These are phyloP conservation scores for Bothrops alternatus DNA, from an alignment of 2,797 vertebrate genomes.

Conservation along the genomic window DNA sequence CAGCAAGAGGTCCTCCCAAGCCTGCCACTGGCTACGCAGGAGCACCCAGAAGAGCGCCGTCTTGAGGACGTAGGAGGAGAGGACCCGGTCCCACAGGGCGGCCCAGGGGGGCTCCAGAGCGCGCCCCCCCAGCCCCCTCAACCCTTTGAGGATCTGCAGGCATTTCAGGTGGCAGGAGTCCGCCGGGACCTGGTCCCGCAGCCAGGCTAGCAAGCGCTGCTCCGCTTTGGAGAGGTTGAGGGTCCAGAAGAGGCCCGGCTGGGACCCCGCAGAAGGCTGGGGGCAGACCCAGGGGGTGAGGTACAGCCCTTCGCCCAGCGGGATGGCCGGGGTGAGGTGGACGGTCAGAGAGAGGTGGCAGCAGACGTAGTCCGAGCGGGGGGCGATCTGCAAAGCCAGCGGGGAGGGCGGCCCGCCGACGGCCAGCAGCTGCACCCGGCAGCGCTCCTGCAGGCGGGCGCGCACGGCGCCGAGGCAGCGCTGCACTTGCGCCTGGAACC, in stretches of 20 bases:
- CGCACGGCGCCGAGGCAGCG: constrained; percentile 77
- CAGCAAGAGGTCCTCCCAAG: constrained; percentile 79
- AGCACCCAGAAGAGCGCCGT: constrained; percentile 76
- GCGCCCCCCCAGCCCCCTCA: constrained; percentile 77
- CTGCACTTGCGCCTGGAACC: constrained; percentile 83
- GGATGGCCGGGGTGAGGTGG: constrained; percentile 80
- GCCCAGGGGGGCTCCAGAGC: constrained; percentile 70
- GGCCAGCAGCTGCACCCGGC: constrained; percentile 60
- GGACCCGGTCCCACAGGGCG: constrained; percentile 73
- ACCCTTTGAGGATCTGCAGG: constrained; percentile 82
- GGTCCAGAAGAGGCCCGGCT: constrained; percentile 71
- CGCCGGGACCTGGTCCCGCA: constrained; percentile 74
- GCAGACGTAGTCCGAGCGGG: constrained; percentile 84
- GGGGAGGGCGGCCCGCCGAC: constrained; percentile 64
- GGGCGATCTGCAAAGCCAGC: constrained; percentile 76
- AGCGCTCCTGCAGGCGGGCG: constrained; percentile 80
- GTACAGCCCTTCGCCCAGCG: constrained; percentile 77
- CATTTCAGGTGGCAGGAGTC: constrained; percentile 83
- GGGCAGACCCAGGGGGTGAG: constrained; percentile 63
- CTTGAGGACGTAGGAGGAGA: constrained; percentile 82
- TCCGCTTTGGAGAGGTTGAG: constrained; percentile 79
- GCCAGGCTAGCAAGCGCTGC: constrained; percentile 79
- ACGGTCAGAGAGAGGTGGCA: constrained; percentile 86
- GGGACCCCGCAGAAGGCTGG: not conserved
- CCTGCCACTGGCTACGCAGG: constrained; percentile 65